phyloP scores from a whole-genome alignment of 2,888 invertebrate genomes.

The Chrysomela aeneicollis region DNA sequence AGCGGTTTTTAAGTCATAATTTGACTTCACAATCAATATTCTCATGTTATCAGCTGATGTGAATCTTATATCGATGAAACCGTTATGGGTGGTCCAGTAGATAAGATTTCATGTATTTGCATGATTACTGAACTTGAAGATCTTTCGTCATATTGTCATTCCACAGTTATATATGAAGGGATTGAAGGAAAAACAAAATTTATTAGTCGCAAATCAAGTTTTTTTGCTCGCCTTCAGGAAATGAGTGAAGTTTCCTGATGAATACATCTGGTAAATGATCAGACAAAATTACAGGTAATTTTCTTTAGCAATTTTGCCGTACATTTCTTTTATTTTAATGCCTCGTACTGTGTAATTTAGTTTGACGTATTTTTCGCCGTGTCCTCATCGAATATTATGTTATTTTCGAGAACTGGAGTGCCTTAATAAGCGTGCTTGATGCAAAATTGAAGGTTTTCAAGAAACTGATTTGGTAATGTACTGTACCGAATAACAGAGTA shows the following conservation, averaged over 20 bases:
- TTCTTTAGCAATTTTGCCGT: background rate
- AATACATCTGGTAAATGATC: constrained; percentile 8
- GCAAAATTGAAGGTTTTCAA: too few relatives aligned
- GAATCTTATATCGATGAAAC: background rate
- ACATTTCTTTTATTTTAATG: constrained; percentile 1
- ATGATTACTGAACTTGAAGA: too few relatives aligned
- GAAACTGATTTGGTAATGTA: too few relatives aligned
- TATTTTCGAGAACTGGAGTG: background rate
- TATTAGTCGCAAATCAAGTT: background rate
- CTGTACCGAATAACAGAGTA: too few relatives aligned
- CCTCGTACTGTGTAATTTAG: constrained; percentile 1
- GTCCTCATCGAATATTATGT: background rate
- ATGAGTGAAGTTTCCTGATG: background rate
- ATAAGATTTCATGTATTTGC: too few relatives aligned
- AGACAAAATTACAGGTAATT: constrained; percentile 8
- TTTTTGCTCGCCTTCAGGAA: background rate
- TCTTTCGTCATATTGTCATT: too few relatives aligned
- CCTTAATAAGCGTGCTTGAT: too few relatives aligned
- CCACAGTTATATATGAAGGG: too few relatives aligned
- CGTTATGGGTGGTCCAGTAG: constrained; percentile 1
- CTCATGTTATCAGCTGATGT: background rate
- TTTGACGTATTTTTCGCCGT: background rate
- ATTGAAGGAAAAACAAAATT: background rate
- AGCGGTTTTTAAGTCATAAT: background rate
- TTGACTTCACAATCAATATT: background rate